Conservation (phyloP, 1,140 invertebrate species). For the Platorchestia sp. region DNA sequence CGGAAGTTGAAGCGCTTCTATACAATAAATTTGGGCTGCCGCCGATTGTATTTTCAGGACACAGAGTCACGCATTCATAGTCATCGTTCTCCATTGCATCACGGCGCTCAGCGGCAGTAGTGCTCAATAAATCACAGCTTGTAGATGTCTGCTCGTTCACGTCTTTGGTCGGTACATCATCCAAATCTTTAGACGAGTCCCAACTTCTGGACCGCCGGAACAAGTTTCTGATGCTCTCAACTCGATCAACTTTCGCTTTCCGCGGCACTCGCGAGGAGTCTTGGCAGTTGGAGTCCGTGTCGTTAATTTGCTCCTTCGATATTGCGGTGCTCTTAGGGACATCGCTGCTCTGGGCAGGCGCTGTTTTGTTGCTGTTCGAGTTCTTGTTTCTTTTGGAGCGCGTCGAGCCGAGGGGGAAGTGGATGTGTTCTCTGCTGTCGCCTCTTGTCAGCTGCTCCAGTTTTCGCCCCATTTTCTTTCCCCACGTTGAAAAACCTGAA, state of each 20-base stretch:
- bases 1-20: conserved; percentile 66
- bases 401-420: conserved; percentile 66
- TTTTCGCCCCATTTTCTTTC: conserved; percentile 83
- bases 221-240: conserved; percentile 68
- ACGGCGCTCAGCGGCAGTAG: not conserved
- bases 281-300: not conserved
- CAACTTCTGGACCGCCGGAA: conserved; percentile 67
- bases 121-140: conserved; percentile 37
- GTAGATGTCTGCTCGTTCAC: not conserved
- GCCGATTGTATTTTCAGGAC: not conserved
- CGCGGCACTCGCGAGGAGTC: conserved; percentile 59
- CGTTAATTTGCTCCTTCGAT: conserved; percentile 24
- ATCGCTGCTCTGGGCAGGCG: not conserved
- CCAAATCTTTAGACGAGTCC: conserved; percentile 66
- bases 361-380: conserved; percentile 58
- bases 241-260: conserved; percentile 65
- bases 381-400: conserved; percentile 64
- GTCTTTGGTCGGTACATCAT: conserved; percentile 59
- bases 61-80: conserved; percentile 60
- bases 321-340: not conserved
- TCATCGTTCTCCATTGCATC: conserved; percentile 27
- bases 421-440: conserved; percentile 71
- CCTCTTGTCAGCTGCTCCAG: conserved; percentile 81
- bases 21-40: conserved; percentile 56
- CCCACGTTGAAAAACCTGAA: conserved; percentile 83